Percentiles rank a stretch among this genome's conserved stretches.
Evolutionary conservation across 2,888 invertebrate species (phyloP).

Genomic region (Colostygia pectinataria): DNA sequence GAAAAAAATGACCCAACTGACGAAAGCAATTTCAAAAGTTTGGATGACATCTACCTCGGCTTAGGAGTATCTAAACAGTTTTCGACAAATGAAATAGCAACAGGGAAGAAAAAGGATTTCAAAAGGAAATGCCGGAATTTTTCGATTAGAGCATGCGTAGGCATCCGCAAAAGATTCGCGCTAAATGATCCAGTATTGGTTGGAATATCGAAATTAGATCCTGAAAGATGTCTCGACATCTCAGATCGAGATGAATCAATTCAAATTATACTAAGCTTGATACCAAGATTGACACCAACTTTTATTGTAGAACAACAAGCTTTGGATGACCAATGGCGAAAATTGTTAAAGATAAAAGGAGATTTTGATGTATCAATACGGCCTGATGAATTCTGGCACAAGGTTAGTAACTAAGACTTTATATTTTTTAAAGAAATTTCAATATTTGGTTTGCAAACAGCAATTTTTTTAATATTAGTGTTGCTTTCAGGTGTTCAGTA

Average conservation of each 20-base stretch:
- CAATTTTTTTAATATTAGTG: no score
- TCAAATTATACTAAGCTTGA: conserved; percentile 12
- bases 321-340: no score
- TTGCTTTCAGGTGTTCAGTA: no score
- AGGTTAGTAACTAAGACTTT: no score
- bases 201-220: conserved; percentile 18
- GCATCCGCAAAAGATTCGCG: conserved; percentile 18
- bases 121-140: neutral
- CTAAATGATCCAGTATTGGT: conserved; percentile 18
- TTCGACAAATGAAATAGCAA: conserved; percentile 21
- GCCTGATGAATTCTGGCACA: no score
- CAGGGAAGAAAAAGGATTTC: neutral
- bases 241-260: conserved; percentile 19
- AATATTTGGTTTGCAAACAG: no score
- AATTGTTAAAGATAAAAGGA: no score
- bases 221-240: conserved; percentile 16
- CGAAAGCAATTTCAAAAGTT: conserved; percentile 24
- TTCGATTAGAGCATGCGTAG: neutral
- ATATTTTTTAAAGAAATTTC: no score
- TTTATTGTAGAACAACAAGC: no score
- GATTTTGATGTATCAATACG: no score
- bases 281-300: no score
- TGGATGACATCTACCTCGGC: conserved; percentile 24
- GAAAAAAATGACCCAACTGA: conserved; percentile 24
- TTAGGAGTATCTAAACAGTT: conserved; percentile 12